Evolutionary conservation across 2,797 vertebrate species (phyloP), one percentile per base, ranked within the genome.

Genomic region (Lutjanus argentimaculatus): DNA sequence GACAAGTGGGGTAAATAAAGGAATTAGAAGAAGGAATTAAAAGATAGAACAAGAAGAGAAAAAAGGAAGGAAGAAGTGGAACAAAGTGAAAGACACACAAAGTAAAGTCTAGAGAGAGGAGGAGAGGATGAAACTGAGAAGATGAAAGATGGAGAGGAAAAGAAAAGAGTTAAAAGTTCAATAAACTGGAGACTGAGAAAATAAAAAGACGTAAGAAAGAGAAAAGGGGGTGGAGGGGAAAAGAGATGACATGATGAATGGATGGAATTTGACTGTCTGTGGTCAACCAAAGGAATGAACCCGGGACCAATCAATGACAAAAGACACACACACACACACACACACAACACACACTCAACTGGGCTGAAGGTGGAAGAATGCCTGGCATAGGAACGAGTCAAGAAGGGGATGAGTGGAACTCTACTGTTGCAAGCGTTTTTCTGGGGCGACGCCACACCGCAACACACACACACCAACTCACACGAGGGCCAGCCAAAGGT

Each of bases 401-500:
- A 88, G 84, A 72, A 63, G 58, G 55, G 90, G 73, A 90, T 88
- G 89, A 91, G 81, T 80, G 85, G 40, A 88, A 61, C 25, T 89
- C 63, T 71, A 81, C 80, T 87, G 90, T 78, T 88, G 87, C 82
- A 85, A 90, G 67, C 79, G 46, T 46, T 87, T 79, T 76, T 80
- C 82, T 91, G 89, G 89, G 80, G 72, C 62, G 67, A 56, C n/a
- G 88, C 87, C 90, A 92, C 86, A 78, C 89, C 84, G 6, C 83
- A 74, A 64, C 62, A 17, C 71, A 36, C 66, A 56, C 53, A 62
- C 30, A 67, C 49, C 36, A 16, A 56, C 64, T 64, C 72, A 77
- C 21, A 72, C 36, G 1, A 67, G 52, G 85, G 88, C 75, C 91
- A 90, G 92, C 93, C 93, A 93, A 89, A 92, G 89, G 92, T 93